Percentiles rank a stretch among this genome's conserved stretches.
phyloP scores from a whole-genome alignment of 2,888 invertebrate species.

The Octodonta nipae region DNA sequence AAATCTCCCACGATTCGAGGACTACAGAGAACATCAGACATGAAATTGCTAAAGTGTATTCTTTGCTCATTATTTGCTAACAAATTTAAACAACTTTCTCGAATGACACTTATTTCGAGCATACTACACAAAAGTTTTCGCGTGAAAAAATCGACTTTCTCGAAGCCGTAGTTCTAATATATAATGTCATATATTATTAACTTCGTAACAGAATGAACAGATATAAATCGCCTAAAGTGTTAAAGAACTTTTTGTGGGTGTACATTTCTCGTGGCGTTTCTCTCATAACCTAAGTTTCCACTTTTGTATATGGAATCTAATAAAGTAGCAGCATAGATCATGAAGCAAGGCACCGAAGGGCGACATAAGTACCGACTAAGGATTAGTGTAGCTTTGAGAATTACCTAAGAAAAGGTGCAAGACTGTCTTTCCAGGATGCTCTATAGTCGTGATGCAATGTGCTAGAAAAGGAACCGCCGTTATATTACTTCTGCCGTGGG shows the following conservation, averaged over 20 bases:
- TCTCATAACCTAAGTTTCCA: conserved; percentile 20
- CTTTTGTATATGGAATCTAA: conserved; percentile 27
- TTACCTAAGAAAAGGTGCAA: conserved; percentile 13
- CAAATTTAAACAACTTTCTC: too few relatives aligned
- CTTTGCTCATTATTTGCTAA: too few relatives aligned
- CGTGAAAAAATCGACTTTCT: too few relatives aligned
- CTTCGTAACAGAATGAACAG: conserved; percentile 1
- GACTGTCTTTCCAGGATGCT: conserved; percentile 12
- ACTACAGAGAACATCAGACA: too few relatives aligned
- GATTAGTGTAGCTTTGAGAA: conserved; percentile 11
- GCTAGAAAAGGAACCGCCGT: conserved; percentile 14
- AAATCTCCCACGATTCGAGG: too few relatives aligned
- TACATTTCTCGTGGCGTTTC: too few relatives aligned
- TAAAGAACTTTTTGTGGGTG: background rate
- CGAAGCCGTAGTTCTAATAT: too few relatives aligned
- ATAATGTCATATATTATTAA: conserved; percentile 3
- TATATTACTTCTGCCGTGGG: conserved; percentile 17
- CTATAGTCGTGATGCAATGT: conserved; percentile 16
- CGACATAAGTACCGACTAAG: conserved; percentile 13
- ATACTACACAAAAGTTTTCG: too few relatives aligned
- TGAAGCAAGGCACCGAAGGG: too few relatives aligned
- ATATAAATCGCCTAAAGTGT: conserved; percentile 3
- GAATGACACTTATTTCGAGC: too few relatives aligned
- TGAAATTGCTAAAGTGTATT: too few relatives aligned
- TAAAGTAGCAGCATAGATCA: conserved; percentile 25